Conservation (phyloP, 2,888 invertebrate genomes). For the Colostygia pectinataria region DNA sequence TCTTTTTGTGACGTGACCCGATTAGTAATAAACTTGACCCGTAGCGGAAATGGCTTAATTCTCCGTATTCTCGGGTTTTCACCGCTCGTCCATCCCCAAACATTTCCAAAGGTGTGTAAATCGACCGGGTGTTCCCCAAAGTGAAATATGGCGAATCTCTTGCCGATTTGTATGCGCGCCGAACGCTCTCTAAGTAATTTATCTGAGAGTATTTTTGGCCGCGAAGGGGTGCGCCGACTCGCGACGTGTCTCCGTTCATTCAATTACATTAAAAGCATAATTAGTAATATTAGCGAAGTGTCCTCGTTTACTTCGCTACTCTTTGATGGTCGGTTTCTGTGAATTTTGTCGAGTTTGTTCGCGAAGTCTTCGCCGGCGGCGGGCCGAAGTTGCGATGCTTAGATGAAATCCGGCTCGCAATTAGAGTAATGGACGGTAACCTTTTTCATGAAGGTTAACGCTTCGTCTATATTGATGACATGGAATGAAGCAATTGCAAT, state of each 20-base stretch:
- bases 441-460: constrained; percentile 71
- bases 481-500: constrained; percentile 75
- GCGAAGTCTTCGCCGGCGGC: constrained; percentile 58
- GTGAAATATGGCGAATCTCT: constrained; percentile 73
- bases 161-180: constrained; percentile 74
- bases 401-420: constrained; percentile 79
- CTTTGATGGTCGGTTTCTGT: constrained; percentile 69
- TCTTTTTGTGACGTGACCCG: constrained; percentile 71
- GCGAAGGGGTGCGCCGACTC: constrained; percentile 61
- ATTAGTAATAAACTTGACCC: constrained; percentile 68
- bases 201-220: constrained; percentile 76
- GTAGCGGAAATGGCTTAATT: constrained; percentile 73
- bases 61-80: constrained; percentile 39
- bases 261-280: constrained; percentile 82
- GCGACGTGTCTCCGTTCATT: constrained; percentile 73
- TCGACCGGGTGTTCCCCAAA: constrained; percentile 63
- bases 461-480: constrained; percentile 70
- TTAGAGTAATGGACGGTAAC: constrained; percentile 80
- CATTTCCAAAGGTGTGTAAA: constrained; percentile 65
- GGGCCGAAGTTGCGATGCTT: constrained; percentile 72
- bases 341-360: constrained; percentile 73
- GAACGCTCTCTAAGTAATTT: constrained; percentile 73
- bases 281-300: constrained; percentile 78
- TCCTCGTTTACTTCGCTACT: constrained; percentile 71
- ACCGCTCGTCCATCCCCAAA: constrained; percentile 50